A percentile compares a stretch with the other conserved stretches of the same genome.
Evolutionary conservation across 2,888 invertebrate species (phyloP).

Genomic region (Pyrgus malvae): DNA sequence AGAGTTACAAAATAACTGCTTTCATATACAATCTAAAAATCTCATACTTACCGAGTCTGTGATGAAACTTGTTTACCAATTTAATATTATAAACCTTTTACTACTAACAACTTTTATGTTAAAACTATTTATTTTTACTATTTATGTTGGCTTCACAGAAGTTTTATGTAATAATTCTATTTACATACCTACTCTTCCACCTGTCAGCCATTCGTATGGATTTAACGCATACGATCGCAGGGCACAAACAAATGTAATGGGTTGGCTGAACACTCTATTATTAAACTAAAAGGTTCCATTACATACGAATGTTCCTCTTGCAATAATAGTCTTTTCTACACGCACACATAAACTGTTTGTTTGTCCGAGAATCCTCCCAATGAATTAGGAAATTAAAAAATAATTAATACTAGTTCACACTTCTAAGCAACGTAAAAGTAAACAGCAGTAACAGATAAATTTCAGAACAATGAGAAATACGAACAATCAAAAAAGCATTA

Average conservation of each 20-base stretch:
- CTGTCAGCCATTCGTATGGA: background rate
- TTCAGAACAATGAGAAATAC: constrained; percentile 19
- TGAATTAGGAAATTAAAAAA: too few species aligned
- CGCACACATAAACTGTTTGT: background rate
- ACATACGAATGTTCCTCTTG: background rate
- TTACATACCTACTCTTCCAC: background rate
- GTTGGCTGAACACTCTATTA: background rate
- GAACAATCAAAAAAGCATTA: constrained; percentile 26
- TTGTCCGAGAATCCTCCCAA: too few species aligned
- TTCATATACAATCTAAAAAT: too few species aligned
- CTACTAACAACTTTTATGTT: too few species aligned
- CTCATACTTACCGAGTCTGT: too few species aligned
- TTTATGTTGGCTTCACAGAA: too few species aligned
- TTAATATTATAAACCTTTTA: too few species aligned
- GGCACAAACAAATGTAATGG: background rate
- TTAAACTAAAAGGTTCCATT: background rate
- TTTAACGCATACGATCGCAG: background rate
- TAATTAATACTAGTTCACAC: too few species aligned
- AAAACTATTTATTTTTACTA: too few species aligned
- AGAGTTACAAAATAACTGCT: too few species aligned
- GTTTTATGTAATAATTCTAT: too few species aligned
- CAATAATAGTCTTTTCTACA: background rate
- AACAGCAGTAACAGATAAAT: constrained; percentile 16
- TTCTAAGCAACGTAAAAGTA: constrained; percentile 9
- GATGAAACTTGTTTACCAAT: too few species aligned